Base-by-base conservation (phyloP, 30 jellyfish, hydroid and myxozoan species). In the Haliclystus octoradiatus region DNA sequence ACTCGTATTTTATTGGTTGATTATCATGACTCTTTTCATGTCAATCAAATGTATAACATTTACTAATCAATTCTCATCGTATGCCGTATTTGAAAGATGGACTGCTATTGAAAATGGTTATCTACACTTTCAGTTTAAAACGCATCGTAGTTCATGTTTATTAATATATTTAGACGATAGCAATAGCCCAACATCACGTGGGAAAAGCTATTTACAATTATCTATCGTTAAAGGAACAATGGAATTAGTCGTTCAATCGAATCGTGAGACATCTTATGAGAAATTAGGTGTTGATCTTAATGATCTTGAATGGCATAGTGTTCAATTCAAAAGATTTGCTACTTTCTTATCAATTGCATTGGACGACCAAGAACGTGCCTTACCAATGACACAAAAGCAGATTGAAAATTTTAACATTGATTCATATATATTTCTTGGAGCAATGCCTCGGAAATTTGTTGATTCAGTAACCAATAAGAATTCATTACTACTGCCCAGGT, bases 51-150 rank as follows among this genome's bases (percentile, higher is more conserved):
- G 94, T 51, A 34, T 86, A 34, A 78, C 96, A 0, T 72, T 86
- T 31, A 53, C 76, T 1, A 72, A 82, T 69, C 24, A 28, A 68
- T 19, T 49, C 29, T 34, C 51, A 46, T 86, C 96, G 26, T 86
- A 31, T 33, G 94, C 93, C 1, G 87, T 65, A 52, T 86, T 57
- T 50, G 87, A 77, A 26, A 62, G 75, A 28, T 86, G 96, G 96
- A 73, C 31, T 31, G 81, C 90, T 29, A 71, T 67, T n/a, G 29
- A 33, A 1, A 68, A 69, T 22, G 96, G 94, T 1, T 32, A 32
- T 32, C 75, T 86, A 29, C 86, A 78, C 29, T 73, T 86, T 30
- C 84, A 72, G 22, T 86, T 86, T 73, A 79, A 86, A 73, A 86
- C 96, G 9, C 80, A 64, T n/a, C 46, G 86, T 29, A 67, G 34